These are phyloP conservation scores for Cardiocondyla obscurior DNA, from an alignment of 1,140 invertebrate genomes.

Conservation along the genomic window DNA sequence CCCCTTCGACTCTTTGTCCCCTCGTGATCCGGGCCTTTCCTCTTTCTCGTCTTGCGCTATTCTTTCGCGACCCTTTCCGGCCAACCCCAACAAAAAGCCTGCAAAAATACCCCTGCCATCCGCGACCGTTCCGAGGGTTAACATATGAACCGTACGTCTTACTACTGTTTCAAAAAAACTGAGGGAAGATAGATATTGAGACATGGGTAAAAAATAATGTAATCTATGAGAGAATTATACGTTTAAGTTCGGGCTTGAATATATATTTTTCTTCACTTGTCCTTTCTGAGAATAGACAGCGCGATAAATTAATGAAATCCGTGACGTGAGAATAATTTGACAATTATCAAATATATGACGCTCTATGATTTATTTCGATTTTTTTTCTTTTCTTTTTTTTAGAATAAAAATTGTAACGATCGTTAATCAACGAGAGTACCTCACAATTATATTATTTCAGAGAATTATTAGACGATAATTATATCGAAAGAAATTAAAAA, in stretches of 20 bases:
- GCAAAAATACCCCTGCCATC: not conserved
- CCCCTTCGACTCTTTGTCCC: slow-evolving; percentile 26
- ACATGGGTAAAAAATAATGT: not conserved
- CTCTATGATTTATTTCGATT: not conserved
- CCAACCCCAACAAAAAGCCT: not conserved
- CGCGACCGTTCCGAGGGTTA: not conserved
- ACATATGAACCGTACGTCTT: not conserved
- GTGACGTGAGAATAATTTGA: not conserved
- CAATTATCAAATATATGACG: not conserved
- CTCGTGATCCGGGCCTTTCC: not conserved
- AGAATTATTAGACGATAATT: not conserved
- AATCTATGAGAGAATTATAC: not conserved
- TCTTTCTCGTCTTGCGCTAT: slow-evolving; percentile 18
- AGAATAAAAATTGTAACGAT: not conserved
- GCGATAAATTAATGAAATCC: not conserved
- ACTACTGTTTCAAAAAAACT: not conserved
- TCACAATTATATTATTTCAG: not conserved
- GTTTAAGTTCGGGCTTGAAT: not conserved
- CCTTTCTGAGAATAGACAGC: not conserved
- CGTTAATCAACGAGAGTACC: not conserved
- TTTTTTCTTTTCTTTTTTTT: no score
- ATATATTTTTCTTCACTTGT: not conserved
- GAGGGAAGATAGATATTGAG: not conserved
- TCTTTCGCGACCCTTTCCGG: not conserved
- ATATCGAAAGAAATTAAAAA: not conserved